Evolutionary conservation across 2,888 invertebrate genomes (phyloP).

Genomic region (Melipona beecheii): DNA sequence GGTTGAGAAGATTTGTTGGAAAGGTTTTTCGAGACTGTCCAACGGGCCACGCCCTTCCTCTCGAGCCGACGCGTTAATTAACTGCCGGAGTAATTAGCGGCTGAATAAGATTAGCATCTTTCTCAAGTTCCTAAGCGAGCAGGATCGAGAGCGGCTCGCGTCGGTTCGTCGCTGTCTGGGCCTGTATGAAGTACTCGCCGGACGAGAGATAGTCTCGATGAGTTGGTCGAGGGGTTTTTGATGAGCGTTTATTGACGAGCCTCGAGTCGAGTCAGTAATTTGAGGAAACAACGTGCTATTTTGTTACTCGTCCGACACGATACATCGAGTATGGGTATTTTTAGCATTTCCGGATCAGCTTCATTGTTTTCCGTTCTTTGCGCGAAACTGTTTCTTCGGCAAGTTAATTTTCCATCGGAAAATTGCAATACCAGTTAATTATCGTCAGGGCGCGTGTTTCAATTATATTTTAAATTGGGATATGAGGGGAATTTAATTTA

Average conservation of each 20-base stretch:
- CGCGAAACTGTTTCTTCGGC: too few relatives aligned
- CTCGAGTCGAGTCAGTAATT: neutral
- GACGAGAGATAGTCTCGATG: neutral
- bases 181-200: neutral
- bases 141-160: neutral
- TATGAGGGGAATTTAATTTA: too few relatives aligned
- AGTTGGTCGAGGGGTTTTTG: neutral
- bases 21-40: slow-evolving; percentile 9
- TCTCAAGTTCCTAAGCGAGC: slow-evolving; percentile 18
- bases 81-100: slow-evolving; percentile 42
- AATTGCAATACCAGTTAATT: too few relatives aligned
- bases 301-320: neutral
- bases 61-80: slow-evolving; percentile 37
- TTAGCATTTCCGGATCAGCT: neutral
- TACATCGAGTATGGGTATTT: neutral
- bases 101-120: slow-evolving; percentile 36
- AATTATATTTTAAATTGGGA: too few relatives aligned
- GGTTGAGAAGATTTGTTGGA: neutral
- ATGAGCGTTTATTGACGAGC: neutral
- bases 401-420: too few relatives aligned
- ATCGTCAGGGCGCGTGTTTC: too few relatives aligned
- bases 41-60: neutral
- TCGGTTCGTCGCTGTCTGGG: neutral
- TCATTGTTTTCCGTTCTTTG: neutral
- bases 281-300: neutral